Conservation (phyloP, 2,113 vertebrate genomes). For the Otocyon megalotis region DNA sequence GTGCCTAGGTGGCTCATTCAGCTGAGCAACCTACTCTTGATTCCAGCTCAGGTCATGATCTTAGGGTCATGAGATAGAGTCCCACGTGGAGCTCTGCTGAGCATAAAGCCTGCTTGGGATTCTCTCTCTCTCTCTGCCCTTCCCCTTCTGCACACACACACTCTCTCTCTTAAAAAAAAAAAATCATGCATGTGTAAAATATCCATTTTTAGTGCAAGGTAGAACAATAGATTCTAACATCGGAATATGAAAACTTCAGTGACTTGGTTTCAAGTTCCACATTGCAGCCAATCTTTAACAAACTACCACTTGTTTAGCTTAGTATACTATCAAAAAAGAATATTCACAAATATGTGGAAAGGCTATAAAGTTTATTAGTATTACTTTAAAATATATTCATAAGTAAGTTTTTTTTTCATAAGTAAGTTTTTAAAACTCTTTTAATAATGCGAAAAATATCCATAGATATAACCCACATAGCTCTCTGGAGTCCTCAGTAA, state of each 20-base stretch:
- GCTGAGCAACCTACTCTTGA: too few relatives aligned
- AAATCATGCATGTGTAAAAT: background rate
- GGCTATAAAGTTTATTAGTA: background rate
- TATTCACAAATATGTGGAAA: background rate
- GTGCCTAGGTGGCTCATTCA: too few relatives aligned
- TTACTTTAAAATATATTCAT: background rate
- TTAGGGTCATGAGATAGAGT: too few relatives aligned
- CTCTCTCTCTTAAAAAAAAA: background rate
- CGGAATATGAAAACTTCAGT: background rate
- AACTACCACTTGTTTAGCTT: background rate
- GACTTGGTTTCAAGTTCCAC: background rate
- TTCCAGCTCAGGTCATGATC: too few relatives aligned
- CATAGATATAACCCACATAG: background rate
- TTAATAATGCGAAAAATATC: background rate
- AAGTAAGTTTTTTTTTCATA: background rate
- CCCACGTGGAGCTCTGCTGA: too few relatives aligned
- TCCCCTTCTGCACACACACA: too few relatives aligned
- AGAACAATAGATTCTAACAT: background rate
- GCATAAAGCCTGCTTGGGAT: too few relatives aligned
- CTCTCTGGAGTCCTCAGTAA: background rate
- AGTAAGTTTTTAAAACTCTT: background rate
- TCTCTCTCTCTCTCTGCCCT: too few relatives aligned
- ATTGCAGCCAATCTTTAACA: background rate
- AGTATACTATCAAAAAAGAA: background rate
- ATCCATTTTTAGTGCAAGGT: background rate